phyloP scores from a whole-genome alignment of 2,797 vertebrate species.

The Microchirus variegatus region DNA sequence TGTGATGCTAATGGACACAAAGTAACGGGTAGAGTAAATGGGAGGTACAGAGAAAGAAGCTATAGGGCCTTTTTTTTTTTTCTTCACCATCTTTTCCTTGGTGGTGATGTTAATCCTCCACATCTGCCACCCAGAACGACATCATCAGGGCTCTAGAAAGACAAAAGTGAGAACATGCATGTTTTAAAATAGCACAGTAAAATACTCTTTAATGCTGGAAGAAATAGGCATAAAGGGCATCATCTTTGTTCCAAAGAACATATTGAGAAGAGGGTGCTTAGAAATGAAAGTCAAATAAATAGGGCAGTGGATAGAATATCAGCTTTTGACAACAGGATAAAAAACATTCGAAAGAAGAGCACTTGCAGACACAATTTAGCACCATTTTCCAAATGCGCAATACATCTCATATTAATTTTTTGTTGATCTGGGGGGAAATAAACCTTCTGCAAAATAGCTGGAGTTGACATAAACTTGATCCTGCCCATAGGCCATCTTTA shows the following conservation, averaged over 20 bases:
- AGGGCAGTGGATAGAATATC: neutral
- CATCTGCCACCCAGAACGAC: conserved; percentile 45
- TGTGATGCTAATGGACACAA: conserved; percentile 58
- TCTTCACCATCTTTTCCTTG: conserved; percentile 47
- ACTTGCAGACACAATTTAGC: conserved; percentile 18
- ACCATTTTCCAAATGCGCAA: neutral
- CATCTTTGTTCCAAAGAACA: conserved; percentile 1
- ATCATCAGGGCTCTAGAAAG: conserved; percentile 69
- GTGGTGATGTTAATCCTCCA: conserved; percentile 43
- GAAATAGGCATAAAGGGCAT: too few relatives aligned
- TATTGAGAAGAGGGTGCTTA: conserved; percentile 11
- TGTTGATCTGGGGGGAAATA: neutral
- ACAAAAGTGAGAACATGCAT: conserved; percentile 23
- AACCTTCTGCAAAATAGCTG: neutral
- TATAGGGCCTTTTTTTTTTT: conserved; percentile 59
- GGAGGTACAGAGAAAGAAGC: conserved; percentile 49
- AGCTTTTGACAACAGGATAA: neutral
- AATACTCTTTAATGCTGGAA: neutral
- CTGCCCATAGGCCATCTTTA: neutral
- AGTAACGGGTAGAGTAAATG: conserved; percentile 56
- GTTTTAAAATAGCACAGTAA: conserved; percentile 8
- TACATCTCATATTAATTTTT: conserved; percentile 1
- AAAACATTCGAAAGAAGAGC: neutral
- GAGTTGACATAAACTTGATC: neutral
- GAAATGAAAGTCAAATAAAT: neutral